These are phyloP conservation scores for Poecilobothrus nobilitatus DNA, from an alignment of 2,888 invertebrate species.

Conservation along the genomic window DNA sequence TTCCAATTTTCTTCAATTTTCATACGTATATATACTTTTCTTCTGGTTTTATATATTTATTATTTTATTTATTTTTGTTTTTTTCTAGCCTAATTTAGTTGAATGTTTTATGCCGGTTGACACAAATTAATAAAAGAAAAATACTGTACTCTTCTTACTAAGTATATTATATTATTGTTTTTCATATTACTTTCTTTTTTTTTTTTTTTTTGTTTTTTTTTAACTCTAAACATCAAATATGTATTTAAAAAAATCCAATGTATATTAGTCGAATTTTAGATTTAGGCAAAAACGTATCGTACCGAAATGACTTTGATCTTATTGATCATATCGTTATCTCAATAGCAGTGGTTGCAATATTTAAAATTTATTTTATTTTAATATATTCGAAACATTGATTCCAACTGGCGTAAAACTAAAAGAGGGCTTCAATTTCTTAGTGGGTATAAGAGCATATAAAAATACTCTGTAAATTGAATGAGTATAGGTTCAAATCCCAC, in stretches of 20 bases:
- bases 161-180: neutral
- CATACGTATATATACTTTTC: neutral
- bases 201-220: neutral
- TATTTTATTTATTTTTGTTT: neutral
- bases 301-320: too few species aligned
- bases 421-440: too few species aligned
- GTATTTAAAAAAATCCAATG: neutral
- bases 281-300: neutral
- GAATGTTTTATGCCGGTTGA: slow-evolving; percentile 6
- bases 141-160: neutral
- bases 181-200: neutral
- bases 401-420: too few species aligned
- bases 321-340: too few species aligned
- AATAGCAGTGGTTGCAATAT: too few species aligned
- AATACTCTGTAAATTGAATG: too few species aligned
- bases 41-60: neutral
- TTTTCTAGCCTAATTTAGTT: neutral
- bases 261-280: neutral
- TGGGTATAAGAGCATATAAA: too few species aligned
- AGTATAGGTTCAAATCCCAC: too few species aligned
- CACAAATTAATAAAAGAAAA: slow-evolving; percentile 3
- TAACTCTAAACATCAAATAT: neutral
- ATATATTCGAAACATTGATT: too few species aligned
- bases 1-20: neutral
- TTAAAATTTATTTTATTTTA: too few species aligned